These are phyloP conservation scores for Steinernema scapterisci DNA, from an alignment of 2,888 invertebrate genomes.

Conservation along the genomic window DNA sequence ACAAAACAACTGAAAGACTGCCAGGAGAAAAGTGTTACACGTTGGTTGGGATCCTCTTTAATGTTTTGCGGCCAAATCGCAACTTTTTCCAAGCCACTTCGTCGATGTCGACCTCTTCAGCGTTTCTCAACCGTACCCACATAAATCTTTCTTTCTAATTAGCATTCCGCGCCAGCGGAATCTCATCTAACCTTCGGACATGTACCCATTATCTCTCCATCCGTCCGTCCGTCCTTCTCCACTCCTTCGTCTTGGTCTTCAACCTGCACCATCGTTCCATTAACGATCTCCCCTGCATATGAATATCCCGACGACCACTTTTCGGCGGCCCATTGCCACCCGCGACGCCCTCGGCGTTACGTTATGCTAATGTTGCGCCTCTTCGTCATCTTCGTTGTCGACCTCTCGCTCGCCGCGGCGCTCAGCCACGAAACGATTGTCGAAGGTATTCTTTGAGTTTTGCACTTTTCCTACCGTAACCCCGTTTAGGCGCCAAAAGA, in stretches of 20 bases:
- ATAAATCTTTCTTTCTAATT: background rate
- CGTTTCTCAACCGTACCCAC: background rate
- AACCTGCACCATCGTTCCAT: background rate
- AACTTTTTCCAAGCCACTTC: too few species aligned
- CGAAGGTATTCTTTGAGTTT: background rate
- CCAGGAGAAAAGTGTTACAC: background rate
- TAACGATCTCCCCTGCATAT: slow-evolving; percentile 6
- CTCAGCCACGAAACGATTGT: background rate
- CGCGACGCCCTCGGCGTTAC: background rate
- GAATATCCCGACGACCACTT: slow-evolving; percentile 9
- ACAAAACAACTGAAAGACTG: background rate
- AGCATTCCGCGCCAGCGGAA: background rate
- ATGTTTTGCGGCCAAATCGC: too few species aligned
- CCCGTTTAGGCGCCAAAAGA: slow-evolving; percentile 15
- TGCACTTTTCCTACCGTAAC: background rate
- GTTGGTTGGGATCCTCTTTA: background rate
- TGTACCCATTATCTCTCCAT: background rate
- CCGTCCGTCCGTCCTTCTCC: background rate
- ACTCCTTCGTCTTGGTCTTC: background rate
- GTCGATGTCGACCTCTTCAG: too few species aligned
- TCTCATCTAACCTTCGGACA: background rate
- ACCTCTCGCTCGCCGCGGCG: background rate
- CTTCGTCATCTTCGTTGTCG: background rate
- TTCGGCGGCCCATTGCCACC: background rate
- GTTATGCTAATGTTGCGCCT: background rate